phyloP scores from a whole-genome alignment of 2,888 invertebrate genomes.

The Drosophila mettleri region DNA sequence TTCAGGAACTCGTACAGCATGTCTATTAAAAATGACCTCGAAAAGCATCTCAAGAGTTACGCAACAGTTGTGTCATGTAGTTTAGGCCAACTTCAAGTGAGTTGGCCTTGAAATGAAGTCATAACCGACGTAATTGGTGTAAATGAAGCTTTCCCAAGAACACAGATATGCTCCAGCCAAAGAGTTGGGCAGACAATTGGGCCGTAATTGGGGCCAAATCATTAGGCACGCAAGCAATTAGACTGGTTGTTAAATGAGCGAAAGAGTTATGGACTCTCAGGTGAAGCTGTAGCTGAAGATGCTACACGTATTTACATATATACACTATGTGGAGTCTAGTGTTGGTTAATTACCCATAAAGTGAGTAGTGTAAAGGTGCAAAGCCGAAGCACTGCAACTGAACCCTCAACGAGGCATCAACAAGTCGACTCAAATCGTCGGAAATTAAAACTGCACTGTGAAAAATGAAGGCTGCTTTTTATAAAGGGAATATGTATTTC shows the following conservation, averaged over 20 bases:
- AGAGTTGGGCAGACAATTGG: background rate
- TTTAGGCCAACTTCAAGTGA: background rate
- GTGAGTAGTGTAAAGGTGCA: conserved; percentile 16
- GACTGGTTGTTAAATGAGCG: conserved; percentile 39
- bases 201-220: conserved; percentile 28
- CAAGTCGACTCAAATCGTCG: conserved; percentile 20
- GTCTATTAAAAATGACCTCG: conserved; percentile 6
- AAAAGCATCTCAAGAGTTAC: conserved; percentile 9
- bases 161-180: background rate
- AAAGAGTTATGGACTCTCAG: conserved; percentile 2
- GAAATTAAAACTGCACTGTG: conserved; percentile 20
- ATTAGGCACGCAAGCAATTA: conserved; percentile 35
- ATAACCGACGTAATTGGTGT: conserved; percentile 24
- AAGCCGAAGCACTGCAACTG: conserved; percentile 4
- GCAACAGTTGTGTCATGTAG: conserved; percentile 24
- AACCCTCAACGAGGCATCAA: background rate
- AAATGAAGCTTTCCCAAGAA: conserved; percentile 27
- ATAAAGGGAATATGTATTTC: background rate
- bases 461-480: background rate
- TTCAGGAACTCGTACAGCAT: background rate
- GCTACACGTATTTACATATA: conserved; percentile 1
- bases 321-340: conserved; percentile 11
- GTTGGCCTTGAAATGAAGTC: conserved; percentile 31
- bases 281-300: conserved; percentile 20
- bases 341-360: conserved; percentile 41